Conservation (phyloP, 2,113 vertebrate genomes). For the Colaptes auratus region DNA sequence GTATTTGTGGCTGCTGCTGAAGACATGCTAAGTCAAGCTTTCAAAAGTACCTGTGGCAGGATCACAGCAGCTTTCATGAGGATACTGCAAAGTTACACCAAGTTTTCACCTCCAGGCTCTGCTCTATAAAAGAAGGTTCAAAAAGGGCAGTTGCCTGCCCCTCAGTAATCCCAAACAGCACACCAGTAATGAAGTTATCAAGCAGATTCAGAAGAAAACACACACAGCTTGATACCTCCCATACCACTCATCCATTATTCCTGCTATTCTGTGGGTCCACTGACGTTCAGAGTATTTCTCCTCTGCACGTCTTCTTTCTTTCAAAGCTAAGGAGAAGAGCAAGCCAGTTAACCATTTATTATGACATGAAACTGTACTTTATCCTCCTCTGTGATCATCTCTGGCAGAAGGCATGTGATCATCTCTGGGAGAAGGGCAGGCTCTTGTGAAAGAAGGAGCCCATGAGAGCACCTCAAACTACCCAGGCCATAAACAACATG, state of each 20-base stretch:
- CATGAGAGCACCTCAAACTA: not conserved
- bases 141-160: not conserved
- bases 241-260: not conserved
- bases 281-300: not conserved
- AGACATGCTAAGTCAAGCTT: not conserved
- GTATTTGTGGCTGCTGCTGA: not conserved
- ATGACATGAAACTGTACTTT: not conserved
- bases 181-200: not conserved
- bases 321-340: not conserved
- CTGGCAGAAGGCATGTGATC: not conserved
- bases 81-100: not conserved
- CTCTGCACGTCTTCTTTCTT: not conserved
- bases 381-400: not conserved
- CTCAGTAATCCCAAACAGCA: not conserved
- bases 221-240: not conserved
- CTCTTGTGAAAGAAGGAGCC: not conserved
- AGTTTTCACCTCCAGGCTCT: not conserved
- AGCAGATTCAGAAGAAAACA: not conserved
- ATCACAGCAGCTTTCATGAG: not conserved
- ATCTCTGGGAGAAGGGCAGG: not conserved
- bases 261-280: not conserved
- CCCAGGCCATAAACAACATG: not conserved
- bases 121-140: not conserved
- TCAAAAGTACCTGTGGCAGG: not conserved
- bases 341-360: not conserved